Percentiles rank a stretch among this genome's conserved stretches.
Conservation (phyloP, 2,797 vertebrate genomes). For the Pseudochromis fuscus region DNA sequence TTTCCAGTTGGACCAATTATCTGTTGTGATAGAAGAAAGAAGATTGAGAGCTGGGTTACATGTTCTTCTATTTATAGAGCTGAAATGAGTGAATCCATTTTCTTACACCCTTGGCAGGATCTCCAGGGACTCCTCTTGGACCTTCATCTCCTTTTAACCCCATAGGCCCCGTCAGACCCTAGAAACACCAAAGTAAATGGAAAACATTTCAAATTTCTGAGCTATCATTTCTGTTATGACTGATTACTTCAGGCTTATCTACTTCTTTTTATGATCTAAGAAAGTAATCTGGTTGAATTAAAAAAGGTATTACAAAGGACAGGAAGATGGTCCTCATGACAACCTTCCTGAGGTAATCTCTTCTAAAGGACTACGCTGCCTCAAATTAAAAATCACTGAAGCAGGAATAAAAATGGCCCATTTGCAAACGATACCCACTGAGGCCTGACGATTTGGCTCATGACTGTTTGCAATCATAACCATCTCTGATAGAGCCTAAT, state of each 20-base stretch:
- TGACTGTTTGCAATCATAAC: constrained; percentile 31
- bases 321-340: constrained; percentile 4
- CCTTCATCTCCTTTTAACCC: constrained; percentile 91
- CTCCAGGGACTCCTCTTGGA: constrained; percentile 85
- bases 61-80: neutral
- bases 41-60: constrained; percentile 2
- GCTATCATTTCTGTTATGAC: neutral
- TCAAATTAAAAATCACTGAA: constrained; percentile 66
- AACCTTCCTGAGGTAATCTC: neutral
- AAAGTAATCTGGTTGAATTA: constrained; percentile 3
- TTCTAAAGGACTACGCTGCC: constrained; percentile 13
- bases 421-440: constrained; percentile 47
- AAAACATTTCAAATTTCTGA: neutral
- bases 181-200: constrained; percentile 15
- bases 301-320: constrained; percentile 15
- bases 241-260: neutral
- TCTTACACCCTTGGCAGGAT: constrained; percentile 90
- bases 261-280: constrained; percentile 1
- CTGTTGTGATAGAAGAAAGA: constrained; percentile 70
- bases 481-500: constrained; percentile 37
- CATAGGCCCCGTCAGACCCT: constrained; percentile 86
- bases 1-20: constrained; percentile 90
- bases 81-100: constrained; percentile 7
- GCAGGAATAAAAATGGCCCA: constrained; percentile 27
- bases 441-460: constrained; percentile 50